Percentiles rank a stretch among this genome's conserved stretches.
Evolutionary conservation across 1,140 invertebrate genomes (phyloP).

Genomic region (Lepidurus arcticus): DNA sequence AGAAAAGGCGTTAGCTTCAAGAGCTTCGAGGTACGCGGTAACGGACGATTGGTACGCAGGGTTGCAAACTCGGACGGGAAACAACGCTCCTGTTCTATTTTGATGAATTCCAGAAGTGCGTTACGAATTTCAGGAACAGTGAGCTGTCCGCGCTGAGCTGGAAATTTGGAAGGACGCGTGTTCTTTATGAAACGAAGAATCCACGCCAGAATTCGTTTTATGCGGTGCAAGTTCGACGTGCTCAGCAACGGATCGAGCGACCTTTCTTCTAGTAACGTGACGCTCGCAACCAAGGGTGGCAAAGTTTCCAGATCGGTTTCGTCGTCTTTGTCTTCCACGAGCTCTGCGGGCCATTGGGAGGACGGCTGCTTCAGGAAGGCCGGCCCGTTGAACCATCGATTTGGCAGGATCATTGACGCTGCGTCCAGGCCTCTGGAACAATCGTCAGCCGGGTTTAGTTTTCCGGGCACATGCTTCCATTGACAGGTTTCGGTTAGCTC

Average conservation of each 20-base stretch:
- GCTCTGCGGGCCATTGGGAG: not conserved
- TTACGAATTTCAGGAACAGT: no score
- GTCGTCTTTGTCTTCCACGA: no score
- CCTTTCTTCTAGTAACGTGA: not conserved
- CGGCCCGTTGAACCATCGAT: not conserved
- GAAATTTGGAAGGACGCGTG: no score
- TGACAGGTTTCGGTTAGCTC: not conserved
- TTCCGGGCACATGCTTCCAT: conserved; percentile 3
- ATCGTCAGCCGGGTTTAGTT: not conserved
- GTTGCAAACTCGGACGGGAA: no score
- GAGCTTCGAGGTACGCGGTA: not conserved
- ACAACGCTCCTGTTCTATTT: no score
- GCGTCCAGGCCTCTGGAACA: not conserved
- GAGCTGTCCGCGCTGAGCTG: no score
- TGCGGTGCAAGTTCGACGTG: not conserved
- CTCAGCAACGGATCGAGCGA: not conserved
- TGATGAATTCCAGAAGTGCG: no score
- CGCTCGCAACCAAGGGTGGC: not conserved
- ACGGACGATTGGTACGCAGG: not conserved
- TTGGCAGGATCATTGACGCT: not conserved
- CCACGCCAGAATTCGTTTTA: conserved; percentile 27
- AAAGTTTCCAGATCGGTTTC: not conserved
- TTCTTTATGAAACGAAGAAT: conserved; percentile 27
- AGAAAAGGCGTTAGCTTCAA: conserved; percentile 41
- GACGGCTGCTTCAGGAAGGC: not conserved